Evolutionary conservation across 2,888 invertebrate species (phyloP).

Genomic region (Cacoxenus indagator): DNA sequence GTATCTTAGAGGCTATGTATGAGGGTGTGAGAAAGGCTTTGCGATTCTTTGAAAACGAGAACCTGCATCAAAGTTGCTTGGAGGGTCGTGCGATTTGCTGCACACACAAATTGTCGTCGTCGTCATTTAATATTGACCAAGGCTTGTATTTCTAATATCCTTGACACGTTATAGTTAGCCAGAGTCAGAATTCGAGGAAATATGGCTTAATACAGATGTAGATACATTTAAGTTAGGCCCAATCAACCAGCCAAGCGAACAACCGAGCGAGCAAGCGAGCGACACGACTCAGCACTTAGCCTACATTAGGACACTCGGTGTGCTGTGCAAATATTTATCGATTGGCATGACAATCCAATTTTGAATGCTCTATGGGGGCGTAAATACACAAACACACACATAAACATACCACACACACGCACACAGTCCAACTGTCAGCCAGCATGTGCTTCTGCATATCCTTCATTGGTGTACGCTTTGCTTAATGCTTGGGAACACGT

Average conservation of each 20-base stretch:
- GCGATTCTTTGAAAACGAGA: not conserved
- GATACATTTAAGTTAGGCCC: not conserved
- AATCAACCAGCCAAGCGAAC: not conserved
- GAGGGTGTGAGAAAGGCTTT: conserved; percentile 11
- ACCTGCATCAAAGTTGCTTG: not conserved
- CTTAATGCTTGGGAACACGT: not conserved
- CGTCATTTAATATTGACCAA: conserved; percentile 54
- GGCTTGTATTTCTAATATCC: conserved; percentile 37
- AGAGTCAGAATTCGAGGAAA: not conserved
- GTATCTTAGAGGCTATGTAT: conserved; percentile 1
- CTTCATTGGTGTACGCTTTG: not conserved
- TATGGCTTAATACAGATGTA: conserved; percentile 6
- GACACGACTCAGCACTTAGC: conserved; percentile 44
- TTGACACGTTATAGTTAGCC: conserved; percentile 34
- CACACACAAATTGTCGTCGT: conserved; percentile 25
- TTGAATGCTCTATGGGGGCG: conserved; percentile 42
- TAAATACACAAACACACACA: not conserved
- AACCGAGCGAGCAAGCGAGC: not conserved
- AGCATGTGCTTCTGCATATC: not conserved
- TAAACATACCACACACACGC: not conserved
- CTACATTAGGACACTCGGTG: conserved; percentile 46
- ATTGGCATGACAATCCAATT: conserved; percentile 61
- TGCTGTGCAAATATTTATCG: conserved; percentile 60
- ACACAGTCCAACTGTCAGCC: not conserved
- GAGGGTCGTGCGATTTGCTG: not conserved